Percentiles rank a stretch among this genome's conserved stretches.
phyloP scores from a whole-genome alignment of 2,888 invertebrate species.

The Lamproptera curius region DNA sequence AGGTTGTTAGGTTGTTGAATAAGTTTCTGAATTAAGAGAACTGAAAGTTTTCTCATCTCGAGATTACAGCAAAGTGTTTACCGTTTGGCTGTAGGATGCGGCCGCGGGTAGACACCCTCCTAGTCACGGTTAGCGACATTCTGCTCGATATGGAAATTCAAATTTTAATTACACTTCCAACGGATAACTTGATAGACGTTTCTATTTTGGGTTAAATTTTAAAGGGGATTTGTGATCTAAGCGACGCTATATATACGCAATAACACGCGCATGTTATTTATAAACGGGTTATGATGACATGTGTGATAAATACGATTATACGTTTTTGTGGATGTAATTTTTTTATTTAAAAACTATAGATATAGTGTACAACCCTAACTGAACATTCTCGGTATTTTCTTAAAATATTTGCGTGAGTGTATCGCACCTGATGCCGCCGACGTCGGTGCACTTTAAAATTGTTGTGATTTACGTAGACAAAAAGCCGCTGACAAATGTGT shows the following conservation, averaged over 20 bases:
- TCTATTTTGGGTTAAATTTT: background rate
- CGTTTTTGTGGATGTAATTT: no score
- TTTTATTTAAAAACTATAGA: slow-evolving; percentile 33
- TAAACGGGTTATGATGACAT: no score
- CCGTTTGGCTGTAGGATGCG: slow-evolving; percentile 75
- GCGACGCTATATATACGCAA: no score
- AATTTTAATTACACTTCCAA: slow-evolving; percentile 8
- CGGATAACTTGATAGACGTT: slow-evolving; percentile 1
- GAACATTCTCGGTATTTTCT: slow-evolving; percentile 66
- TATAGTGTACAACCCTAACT: slow-evolving; percentile 44
- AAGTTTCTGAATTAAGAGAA: slow-evolving; percentile 80
- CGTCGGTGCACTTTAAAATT: slow-evolving; percentile 68
- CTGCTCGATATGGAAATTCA: slow-evolving; percentile 27
- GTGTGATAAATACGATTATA: no score
- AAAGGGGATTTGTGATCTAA: no score
- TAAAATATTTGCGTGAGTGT: slow-evolving; percentile 76
- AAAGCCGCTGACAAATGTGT: slow-evolving; percentile 41
- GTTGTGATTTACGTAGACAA: slow-evolving; percentile 66
- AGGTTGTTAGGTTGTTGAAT: slow-evolving; percentile 79
- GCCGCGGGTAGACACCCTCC: slow-evolving; percentile 45
- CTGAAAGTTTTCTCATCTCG: slow-evolving; percentile 80
- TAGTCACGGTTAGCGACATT: slow-evolving; percentile 34
- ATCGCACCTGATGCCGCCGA: slow-evolving; percentile 67
- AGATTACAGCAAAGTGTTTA: slow-evolving; percentile 80
- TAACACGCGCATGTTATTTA: no score